Conservation (phyloP, 2,113 vertebrate genomes). For the Vulpes lagopus region DNA sequence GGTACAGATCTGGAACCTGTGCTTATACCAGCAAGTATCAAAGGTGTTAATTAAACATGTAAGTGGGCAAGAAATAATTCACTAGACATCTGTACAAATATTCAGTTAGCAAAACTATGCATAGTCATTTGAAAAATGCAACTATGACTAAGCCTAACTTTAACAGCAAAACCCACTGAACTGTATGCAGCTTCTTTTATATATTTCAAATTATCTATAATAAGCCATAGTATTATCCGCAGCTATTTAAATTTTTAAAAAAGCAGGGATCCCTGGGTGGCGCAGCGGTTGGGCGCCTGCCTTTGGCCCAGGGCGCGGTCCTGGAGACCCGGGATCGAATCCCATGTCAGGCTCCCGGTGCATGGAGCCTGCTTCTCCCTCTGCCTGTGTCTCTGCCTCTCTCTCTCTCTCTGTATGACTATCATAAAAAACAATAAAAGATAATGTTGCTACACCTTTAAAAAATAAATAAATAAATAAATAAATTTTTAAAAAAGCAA, state of each 20-base stretch:
- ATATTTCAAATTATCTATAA: background rate
- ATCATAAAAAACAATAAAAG: too few relatives aligned
- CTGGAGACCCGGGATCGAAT: too few relatives aligned
- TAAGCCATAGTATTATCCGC: background rate
- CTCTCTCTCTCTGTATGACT: too few relatives aligned
- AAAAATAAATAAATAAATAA: too few relatives aligned
- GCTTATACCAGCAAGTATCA: background rate
- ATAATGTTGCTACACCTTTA: too few relatives aligned
- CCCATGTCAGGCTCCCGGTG: too few relatives aligned
- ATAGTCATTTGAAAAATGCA: background rate
- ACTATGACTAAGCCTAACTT: background rate
- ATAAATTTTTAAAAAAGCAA: conserved; percentile 18
- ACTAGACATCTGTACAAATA: background rate
- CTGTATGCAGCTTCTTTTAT: background rate
- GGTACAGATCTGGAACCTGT: background rate
- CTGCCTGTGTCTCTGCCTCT: too few relatives aligned
- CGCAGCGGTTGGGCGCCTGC: too few relatives aligned
- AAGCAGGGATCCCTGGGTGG: too few relatives aligned
- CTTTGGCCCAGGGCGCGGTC: too few relatives aligned
- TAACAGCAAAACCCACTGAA: background rate
- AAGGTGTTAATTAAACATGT: conserved; percentile 35
- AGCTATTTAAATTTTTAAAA: background rate
- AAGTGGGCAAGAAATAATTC: background rate
- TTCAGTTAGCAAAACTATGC: background rate
- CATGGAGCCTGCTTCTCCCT: too few relatives aligned